A percentile compares a stretch with the other conserved stretches of the same genome.
These are phyloP conservation scores for Lysiphlebus fabarum DNA, from an alignment of 1,140 invertebrate species.

Conservation along the genomic window DNA sequence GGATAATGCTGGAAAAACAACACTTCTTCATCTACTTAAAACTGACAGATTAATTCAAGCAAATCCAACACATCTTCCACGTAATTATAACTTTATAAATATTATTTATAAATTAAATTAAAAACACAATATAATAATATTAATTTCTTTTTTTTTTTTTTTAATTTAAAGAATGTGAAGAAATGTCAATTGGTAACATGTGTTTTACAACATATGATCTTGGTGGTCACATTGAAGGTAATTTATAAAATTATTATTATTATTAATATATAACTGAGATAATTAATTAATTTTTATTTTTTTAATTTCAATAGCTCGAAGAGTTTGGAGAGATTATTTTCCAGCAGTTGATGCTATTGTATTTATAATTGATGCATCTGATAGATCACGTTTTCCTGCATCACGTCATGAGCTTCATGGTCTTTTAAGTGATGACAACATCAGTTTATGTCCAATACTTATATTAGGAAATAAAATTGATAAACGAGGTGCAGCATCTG, in stretches of 20 bases:
- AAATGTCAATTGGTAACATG: conserved; percentile 98
- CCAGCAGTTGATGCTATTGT: conserved; percentile 99
- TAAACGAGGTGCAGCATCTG: conserved; percentile 90
- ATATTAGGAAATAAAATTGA: conserved; percentile 99
- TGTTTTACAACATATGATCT: conserved; percentile 99
- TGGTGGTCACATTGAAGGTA: conserved; percentile 97
- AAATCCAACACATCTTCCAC: conserved; percentile 98
- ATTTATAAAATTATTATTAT: conserved; percentile 13
- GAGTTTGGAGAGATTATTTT: conserved; percentile 99
- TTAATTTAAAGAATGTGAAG: conserved; percentile 83
- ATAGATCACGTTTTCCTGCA: conserved; percentile 84
- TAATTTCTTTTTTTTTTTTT: conserved; percentile 12
- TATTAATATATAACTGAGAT: conserved; percentile 13
- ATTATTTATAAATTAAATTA: background rate
- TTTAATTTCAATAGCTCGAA: conserved; percentile 66
- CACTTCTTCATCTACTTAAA: conserved; percentile 98
- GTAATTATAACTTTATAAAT: conserved; percentile 62
- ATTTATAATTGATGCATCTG: conserved; percentile 95
- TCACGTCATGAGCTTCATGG: conserved; percentile 86
- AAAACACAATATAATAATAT: too few species aligned
- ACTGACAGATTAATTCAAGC: conserved; percentile 98
- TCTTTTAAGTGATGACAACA: conserved; percentile 93
- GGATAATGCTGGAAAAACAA: conserved; percentile 99
- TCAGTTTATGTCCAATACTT: conserved; percentile 92
- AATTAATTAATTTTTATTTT: conserved; percentile 15